Conservation (phyloP, 2,888 invertebrate species). For the Metacarcinus magister region DNA sequence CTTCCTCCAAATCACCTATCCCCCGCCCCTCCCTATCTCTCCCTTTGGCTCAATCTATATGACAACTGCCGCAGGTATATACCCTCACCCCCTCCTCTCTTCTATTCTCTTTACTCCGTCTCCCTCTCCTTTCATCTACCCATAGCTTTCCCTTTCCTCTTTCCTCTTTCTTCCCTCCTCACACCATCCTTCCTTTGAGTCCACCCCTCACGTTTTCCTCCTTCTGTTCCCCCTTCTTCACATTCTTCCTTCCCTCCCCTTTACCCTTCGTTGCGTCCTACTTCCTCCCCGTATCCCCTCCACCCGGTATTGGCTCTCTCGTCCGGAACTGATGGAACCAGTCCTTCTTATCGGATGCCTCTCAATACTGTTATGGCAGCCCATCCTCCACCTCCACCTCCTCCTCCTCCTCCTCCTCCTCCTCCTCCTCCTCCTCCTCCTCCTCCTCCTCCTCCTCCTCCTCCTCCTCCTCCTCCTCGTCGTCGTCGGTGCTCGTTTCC, state of each 20-base stretch:
- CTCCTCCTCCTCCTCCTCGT: neutral
- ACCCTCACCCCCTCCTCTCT: neutral
- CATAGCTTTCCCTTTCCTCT: neutral
- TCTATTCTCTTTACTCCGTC: neutral
- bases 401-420: neutral
- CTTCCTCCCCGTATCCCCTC: neutral
- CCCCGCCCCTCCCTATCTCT: neutral
- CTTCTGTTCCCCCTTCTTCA: neutral
- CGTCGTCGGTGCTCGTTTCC: neutral
- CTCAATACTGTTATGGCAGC: constrained; percentile 41
- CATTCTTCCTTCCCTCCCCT: neutral
- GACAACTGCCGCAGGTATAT: neutral
- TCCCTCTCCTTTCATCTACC: neutral
- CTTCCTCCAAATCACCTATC: neutral
- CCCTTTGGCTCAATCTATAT: neutral
- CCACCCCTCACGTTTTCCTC: neutral
- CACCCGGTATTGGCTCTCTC: constrained; percentile 7
- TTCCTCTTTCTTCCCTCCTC: neutral
- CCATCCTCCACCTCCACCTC: neutral
- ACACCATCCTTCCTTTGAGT: neutral
- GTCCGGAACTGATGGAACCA: constrained; percentile 40
- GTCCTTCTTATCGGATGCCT: constrained; percentile 36
- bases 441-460: constrained; percentile 26
- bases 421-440: constrained; percentile 2
- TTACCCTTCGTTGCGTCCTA: neutral